Conservation (phyloP, 2,113 vertebrate species). For the Podocnemis expansa region DNA sequence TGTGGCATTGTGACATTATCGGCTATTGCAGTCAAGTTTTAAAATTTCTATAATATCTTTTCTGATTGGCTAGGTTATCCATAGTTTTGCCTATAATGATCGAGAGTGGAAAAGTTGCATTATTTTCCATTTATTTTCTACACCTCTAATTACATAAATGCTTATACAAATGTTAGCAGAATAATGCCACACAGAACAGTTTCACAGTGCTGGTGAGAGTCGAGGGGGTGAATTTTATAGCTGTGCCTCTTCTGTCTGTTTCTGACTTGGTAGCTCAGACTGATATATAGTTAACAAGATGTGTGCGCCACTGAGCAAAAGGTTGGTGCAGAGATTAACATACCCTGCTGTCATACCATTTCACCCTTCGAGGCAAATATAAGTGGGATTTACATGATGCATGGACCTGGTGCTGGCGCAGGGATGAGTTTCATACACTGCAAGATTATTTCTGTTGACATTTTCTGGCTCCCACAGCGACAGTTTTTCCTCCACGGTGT, state of each 20-base stretch:
- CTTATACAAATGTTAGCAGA: slow-evolving; percentile 31
- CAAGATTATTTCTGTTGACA: neutral
- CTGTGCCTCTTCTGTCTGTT: neutral
- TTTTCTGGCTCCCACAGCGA: slow-evolving; percentile 6
- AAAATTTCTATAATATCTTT: slow-evolving; percentile 31
- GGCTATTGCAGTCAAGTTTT: slow-evolving; percentile 25
- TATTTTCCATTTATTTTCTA: slow-evolving; percentile 30
- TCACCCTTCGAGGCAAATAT: neutral
- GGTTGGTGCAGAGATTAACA: slow-evolving; percentile 40
- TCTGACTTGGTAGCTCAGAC: neutral
- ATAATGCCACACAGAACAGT: neutral
- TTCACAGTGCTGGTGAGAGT: accelerated
- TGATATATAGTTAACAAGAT: neutral
- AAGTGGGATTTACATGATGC: neutral
- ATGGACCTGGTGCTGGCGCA: neutral
- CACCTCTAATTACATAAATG: neutral
- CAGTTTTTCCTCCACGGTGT: accelerated
- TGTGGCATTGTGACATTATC: slow-evolving; percentile 10
- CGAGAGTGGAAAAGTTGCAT: slow-evolving; percentile 40
- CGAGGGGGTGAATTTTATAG: neutral
- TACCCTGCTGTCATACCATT: neutral
- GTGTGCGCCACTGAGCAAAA: neutral
- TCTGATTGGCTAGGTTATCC: slow-evolving; percentile 1
- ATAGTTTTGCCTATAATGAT: slow-evolving; percentile 45
- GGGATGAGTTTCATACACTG: neutral